Evolutionary conservation across 2,888 invertebrate genomes (phyloP).

Genomic region (Drosophila formosana): DNA sequence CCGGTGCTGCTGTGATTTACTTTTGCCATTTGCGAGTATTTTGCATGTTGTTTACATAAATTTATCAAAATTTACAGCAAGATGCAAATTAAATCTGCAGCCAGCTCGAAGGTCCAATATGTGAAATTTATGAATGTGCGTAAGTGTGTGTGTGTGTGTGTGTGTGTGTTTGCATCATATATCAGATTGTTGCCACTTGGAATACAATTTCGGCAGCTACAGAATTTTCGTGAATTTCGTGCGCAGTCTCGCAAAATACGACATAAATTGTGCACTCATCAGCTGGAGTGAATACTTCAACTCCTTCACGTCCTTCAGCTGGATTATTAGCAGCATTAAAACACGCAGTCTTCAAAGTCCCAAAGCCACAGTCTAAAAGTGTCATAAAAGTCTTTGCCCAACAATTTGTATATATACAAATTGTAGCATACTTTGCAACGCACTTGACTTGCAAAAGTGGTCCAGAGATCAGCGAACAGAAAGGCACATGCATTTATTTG

Average conservation of each 20-base stretch:
- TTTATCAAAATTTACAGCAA: constrained; percentile 16
- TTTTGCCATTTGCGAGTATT: constrained; percentile 26
- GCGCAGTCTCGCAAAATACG: not conserved
- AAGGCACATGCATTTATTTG: no score
- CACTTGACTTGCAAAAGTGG: not conserved
- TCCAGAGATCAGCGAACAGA: no score
- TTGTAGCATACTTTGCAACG: constrained; percentile 1
- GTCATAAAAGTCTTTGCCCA: not conserved
- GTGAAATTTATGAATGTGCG: not conserved
- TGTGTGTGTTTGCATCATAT: not conserved
- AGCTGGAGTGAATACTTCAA: not conserved
- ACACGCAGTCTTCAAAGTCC: not conserved
- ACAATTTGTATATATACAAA: not conserved
- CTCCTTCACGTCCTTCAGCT: not conserved
- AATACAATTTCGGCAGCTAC: constrained; percentile 12
- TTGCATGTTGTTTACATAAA: constrained; percentile 33
- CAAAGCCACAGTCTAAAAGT: not conserved
- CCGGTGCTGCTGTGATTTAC: constrained; percentile 21
- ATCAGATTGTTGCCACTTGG: not conserved
- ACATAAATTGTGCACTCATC: not conserved
- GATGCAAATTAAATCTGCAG: constrained; percentile 39
- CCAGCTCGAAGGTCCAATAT: constrained; percentile 5
- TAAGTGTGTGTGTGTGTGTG: not conserved
- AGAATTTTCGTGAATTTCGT: not conserved
- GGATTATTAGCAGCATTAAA: not conserved